Conservation (phyloP, 2,797 vertebrate species). For the Onychomys leucogaster region DNA sequence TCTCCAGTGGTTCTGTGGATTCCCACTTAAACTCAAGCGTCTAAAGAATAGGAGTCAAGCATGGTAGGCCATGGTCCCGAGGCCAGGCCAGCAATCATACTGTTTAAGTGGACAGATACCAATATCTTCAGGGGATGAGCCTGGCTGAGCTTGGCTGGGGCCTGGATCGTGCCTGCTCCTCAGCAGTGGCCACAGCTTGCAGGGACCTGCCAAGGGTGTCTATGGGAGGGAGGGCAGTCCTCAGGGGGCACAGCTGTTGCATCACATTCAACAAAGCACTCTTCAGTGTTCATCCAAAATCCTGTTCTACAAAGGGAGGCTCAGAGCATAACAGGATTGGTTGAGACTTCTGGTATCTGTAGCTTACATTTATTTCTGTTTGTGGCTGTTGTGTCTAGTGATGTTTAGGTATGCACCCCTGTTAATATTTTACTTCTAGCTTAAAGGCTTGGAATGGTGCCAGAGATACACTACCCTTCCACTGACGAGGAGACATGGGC, state of each 20-base stretch:
- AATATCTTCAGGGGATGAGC: no score
- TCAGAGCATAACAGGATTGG: not conserved
- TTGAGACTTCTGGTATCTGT: not conserved
- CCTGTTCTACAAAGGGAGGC: not conserved
- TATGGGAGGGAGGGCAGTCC: not conserved
- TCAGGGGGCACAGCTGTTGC: rapidly evolving
- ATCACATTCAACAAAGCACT: not conserved
- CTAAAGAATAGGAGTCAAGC: not conserved
- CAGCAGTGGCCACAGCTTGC: not conserved
- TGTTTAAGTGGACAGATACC: not conserved
- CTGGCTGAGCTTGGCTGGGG: not conserved
- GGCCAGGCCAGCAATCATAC: not conserved
- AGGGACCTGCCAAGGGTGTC: not conserved
- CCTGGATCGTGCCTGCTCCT: not conserved
- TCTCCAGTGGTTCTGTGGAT: not conserved
- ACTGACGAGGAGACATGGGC: not conserved
- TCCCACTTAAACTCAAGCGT: not conserved
- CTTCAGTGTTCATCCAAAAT: not conserved
- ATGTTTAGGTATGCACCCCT: not conserved
- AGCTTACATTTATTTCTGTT: not conserved
- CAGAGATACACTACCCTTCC: not conserved
- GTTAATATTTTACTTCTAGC: not conserved
- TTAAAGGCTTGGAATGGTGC: not conserved
- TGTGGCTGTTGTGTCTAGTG: not conserved
- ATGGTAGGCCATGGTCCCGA: not conserved